Conservation (phyloP, 2,113 vertebrate species). For the Melospiza georgiana region DNA sequence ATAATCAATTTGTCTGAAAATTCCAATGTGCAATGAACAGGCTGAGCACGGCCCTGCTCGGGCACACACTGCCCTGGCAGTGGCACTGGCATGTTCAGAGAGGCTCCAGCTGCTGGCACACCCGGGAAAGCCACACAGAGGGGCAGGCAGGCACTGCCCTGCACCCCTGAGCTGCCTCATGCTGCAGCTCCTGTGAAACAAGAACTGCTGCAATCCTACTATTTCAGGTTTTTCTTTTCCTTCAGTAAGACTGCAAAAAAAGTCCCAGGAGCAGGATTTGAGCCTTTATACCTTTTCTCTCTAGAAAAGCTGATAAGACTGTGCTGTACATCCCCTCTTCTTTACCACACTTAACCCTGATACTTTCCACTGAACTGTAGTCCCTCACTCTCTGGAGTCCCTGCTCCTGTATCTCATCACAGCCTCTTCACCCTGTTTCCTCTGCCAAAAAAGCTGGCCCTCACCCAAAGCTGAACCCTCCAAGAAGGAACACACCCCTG, state of each 20-base stretch:
- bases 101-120: neutral
- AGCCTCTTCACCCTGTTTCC: neutral
- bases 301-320: neutral
- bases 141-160: neutral
- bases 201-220: neutral
- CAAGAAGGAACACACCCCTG: neutral
- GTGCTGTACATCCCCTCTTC: neutral
- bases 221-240: neutral
- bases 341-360: neutral
- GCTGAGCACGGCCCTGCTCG: neutral
- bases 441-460: neutral
- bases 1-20: neutral
- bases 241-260: neutral
- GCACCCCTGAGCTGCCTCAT: neutral
- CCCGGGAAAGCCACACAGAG: neutral
- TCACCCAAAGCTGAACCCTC: neutral
- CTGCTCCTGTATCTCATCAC: accelerated
- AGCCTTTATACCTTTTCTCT: neutral
- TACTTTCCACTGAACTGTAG: neutral
- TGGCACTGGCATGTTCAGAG: accelerated
- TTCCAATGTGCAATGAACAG: neutral
- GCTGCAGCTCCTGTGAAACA: neutral
- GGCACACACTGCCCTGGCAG: neutral
- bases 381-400: accelerated
- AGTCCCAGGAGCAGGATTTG: neutral